These are phyloP conservation scores for Dexiosoma caninum DNA, from an alignment of 2,888 invertebrate genomes.

Conservation along the genomic window DNA sequence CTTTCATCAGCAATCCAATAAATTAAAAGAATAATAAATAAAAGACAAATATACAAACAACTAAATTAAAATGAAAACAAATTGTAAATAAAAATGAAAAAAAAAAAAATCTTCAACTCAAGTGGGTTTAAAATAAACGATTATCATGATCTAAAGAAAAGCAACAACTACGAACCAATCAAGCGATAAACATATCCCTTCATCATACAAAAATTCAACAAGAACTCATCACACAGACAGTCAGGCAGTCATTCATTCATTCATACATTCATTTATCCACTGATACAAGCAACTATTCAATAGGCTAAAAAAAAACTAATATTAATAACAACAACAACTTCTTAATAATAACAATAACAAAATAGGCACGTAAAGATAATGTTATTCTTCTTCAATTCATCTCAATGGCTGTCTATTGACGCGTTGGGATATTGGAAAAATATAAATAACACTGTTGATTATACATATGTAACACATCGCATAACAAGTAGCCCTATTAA, in stretches of 20 bases:
- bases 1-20: not conserved
- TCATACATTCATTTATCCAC: conserved; percentile 19
- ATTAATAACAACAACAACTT: not conserved
- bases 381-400: conserved; percentile 36
- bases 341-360: conserved; percentile 54
- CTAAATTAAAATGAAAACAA: conserved; percentile 1
- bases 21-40: not conserved
- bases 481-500: too few relatives aligned
- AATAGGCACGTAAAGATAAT: conserved; percentile 57
- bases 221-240: not conserved
- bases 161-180: conserved; percentile 9
- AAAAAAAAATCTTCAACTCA: conserved; percentile 30
- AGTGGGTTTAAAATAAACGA: conserved; percentile 35
- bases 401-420: not conserved
- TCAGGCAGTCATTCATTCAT: not conserved
- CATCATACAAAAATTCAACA: not conserved
- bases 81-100: not conserved
- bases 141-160: conserved; percentile 6
- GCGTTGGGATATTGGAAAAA: not conserved
- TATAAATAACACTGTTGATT: not conserved
- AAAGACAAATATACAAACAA: not conserved
- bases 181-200: conserved; percentile 23
- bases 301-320: not conserved
- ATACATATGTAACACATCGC: too few relatives aligned
- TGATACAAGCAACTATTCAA: not conserved